Conservation (phyloP, 2,113 vertebrate genomes). For the Pampusana beccarii region DNA sequence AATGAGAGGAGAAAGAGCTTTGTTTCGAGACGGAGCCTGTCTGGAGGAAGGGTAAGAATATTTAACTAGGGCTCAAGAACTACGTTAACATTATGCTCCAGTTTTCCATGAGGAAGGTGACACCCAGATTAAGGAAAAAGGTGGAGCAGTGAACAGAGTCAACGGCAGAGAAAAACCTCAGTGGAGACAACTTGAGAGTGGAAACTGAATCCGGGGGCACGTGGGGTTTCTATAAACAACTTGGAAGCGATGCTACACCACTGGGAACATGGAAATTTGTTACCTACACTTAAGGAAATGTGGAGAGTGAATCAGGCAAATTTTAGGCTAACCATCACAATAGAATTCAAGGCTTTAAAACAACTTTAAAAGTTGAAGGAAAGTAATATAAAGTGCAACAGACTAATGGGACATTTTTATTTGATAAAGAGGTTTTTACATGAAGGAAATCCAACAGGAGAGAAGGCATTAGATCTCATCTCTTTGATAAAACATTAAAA, state of each 20-base stretch:
- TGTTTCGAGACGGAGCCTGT: background rate
- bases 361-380: background rate
- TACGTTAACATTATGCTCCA: fast-evolving
- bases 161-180: background rate
- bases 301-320: background rate
- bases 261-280: background rate
- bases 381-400: background rate
- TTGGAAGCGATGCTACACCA: background rate
- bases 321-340: background rate
- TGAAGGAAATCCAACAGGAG: constrained; percentile 1
- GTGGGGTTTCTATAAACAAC: fast-evolving
- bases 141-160: fast-evolving
- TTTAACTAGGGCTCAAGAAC: background rate
- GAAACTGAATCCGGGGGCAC: background rate
- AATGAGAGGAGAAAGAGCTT: background rate
- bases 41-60: background rate
- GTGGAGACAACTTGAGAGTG: fast-evolving
- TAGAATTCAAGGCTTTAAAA: background rate
- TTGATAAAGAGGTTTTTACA: background rate
- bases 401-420: constrained; percentile 6
- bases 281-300: background rate
- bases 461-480: background rate
- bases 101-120: background rate
- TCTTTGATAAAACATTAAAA: constrained; percentile 46
- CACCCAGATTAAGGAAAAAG: fast-evolving